Evolutionary conservation across 2,113 vertebrate genomes (phyloP), one percentile per base, ranked within the genome.

Genomic region (Anolis carolinensis): DNA sequence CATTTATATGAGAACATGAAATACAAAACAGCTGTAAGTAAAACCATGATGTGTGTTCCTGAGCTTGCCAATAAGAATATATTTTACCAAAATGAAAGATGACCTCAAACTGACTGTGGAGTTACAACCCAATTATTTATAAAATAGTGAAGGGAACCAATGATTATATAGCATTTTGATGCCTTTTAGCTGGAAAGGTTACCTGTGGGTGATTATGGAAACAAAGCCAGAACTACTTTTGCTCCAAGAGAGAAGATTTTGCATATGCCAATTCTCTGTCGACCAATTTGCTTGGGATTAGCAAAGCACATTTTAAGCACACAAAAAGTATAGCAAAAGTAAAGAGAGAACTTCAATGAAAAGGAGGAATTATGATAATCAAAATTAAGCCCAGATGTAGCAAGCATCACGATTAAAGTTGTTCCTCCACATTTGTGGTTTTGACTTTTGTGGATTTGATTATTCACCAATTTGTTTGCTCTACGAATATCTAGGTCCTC

Each of bases 51-150:
- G 96, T 96, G 95, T 96, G 95, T 94, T 96, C 95, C 91, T 90
- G 94, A 94, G 89, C 93, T 95, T 95, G 94, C 96, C 95, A 95
- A 94, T 92, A 95, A 95, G 94, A 89, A 96, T 94, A 88, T 94
- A 95, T 95, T 96, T 94, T 95, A 94, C 95, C 95, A 93, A 94
- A 97, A 97, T 96, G 97, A 98, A 97, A 96, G 94, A 94, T 97
- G 96, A 98, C 97, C 97, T 96, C 93, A 95, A 95, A 91, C 93
- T 97, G 97, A 97, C 98, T 97, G 95, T 95, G 94, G 94, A 96
- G 95, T 96, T 96, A 96, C 93, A 93, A 95, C 90, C 94, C 94
- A 96, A 97, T 97, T 95, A 94, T 96, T 96, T 97, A 97, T 95
- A 96, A 97, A 96, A 94, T 95, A 59, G 95, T 93, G 93, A 90